Conservation (phyloP, 2,888 invertebrate genomes). For the Mylabris sibirica region DNA sequence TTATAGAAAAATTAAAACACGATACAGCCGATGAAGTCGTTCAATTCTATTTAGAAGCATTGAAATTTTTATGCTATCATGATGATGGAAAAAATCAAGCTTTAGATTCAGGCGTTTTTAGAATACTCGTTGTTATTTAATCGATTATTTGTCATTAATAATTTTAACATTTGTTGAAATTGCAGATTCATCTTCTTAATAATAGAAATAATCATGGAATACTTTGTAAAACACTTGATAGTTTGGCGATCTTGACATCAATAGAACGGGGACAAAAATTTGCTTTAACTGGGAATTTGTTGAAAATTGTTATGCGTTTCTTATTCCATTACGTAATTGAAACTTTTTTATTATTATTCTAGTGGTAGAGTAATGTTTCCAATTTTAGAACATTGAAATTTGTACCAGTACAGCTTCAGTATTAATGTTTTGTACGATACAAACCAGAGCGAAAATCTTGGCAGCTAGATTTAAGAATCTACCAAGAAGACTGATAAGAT, state of each 20-base stretch:
- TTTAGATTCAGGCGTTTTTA: conserved; percentile 57
- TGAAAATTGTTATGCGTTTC: conserved; percentile 42
- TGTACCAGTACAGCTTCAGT: conserved; percentile 53
- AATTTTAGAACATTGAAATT: conserved; percentile 46
- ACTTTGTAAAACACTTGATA: conserved; percentile 49
- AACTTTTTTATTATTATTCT: neutral
- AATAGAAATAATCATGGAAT: conserved; percentile 48
- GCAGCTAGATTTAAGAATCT: conserved; percentile 49
- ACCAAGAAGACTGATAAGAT: conserved; percentile 47
- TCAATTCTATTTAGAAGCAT: conserved; percentile 55
- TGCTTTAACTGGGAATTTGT: conserved; percentile 53
- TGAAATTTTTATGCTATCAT: conserved; percentile 57
- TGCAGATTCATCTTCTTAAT: conserved; percentile 48
- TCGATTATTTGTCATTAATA: conserved; percentile 14
- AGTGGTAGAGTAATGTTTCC: neutral
- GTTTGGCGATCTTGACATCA: conserved; percentile 54
- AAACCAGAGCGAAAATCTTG: conserved; percentile 50
- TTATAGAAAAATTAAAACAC: conserved; percentile 51
- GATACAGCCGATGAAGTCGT: conserved; percentile 46
- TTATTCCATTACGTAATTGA: conserved; percentile 35
- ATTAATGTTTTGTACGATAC: conserved; percentile 56
- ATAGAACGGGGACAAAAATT: conserved; percentile 55
- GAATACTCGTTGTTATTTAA: conserved; percentile 49
- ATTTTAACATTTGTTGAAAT: conserved; percentile 14
- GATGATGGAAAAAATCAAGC: conserved; percentile 56